Conservation (phyloP, 2,113 vertebrate species). For the Xiphias gladius region DNA sequence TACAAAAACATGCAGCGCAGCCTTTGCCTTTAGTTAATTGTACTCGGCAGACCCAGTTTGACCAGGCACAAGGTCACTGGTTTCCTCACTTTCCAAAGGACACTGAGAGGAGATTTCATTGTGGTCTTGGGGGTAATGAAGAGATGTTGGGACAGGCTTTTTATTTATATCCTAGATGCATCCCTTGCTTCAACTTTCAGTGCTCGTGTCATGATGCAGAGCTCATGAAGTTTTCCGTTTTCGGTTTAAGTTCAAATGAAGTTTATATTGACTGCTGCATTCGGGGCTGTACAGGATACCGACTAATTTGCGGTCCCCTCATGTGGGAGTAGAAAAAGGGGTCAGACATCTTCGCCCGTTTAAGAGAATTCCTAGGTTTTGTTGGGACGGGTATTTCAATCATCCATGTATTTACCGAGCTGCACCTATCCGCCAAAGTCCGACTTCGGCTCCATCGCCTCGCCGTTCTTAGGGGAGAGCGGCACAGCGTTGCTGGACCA, state of each 20-base stretch:
- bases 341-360: not conserved
- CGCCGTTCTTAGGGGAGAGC: conserved; percentile 92
- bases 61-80: conserved; percentile 50
- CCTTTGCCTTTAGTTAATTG: conserved; percentile 39
- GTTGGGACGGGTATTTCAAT: not conserved
- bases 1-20: conserved; percentile 52
- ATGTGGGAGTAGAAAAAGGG: not conserved
- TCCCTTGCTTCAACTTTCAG: not conserved
- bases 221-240: too few species aligned
- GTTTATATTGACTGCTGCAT: not conserved
- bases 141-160: fast-evolving
- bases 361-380: not conserved
- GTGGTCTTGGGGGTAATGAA: conserved; percentile 2
- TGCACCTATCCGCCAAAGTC: conserved; percentile 89
- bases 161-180: not conserved
- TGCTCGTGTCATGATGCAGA: not conserved
- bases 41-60: conserved; percentile 46
- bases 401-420: conserved; percentile 94
- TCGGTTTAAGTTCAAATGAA: not conserved
- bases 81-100: conserved; percentile 9
- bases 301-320: not conserved
- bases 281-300: not conserved
- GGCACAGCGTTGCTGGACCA: conserved; percentile 13
- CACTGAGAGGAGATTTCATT: not conserved
- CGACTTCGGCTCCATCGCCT: conserved; percentile 90